A percentile compares a stretch with the other conserved stretches of the same genome.
These are phyloP conservation scores for Gryllus longicercus DNA, from an alignment of 2,888 invertebrate genomes.

Conservation along the genomic window DNA sequence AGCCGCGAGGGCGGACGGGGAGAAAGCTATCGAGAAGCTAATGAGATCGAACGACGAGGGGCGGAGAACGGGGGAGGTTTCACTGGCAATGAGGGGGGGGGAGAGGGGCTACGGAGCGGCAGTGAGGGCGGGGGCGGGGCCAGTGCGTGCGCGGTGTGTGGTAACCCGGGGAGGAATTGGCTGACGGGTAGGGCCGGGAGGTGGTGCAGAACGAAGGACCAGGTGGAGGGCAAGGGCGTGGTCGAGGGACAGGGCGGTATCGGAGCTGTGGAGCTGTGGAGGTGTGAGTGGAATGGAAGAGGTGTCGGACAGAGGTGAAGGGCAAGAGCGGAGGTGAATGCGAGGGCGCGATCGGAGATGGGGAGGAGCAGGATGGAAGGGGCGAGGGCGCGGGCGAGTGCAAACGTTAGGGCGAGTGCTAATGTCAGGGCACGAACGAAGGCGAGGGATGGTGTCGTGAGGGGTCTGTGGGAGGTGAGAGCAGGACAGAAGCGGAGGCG, in stretches of 20 bases:
- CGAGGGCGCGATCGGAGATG: no score
- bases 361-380: no score
- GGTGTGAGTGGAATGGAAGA: not conserved
- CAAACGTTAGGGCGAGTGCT: no score
- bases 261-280: not conserved
- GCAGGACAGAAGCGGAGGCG: no score
- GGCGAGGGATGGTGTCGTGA: no score
- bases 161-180: not conserved
- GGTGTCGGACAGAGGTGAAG: not conserved
- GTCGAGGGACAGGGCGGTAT: not conserved
- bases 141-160: not conserved
- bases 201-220: not conserved
- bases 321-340: no score
- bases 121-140: not conserved
- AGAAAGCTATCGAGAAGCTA: not conserved
- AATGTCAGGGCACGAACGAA: no score
- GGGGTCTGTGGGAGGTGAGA: no score
- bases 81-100: not conserved
- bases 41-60: not conserved
- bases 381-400: no score
- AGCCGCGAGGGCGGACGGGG: no score
- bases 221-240: not conserved
- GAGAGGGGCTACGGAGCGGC: not conserved
- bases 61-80: not conserved
- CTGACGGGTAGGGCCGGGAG: not conserved